phyloP scores from a whole-genome alignment of 2,888 invertebrate genomes.

The Drosophila aldrichi region DNA sequence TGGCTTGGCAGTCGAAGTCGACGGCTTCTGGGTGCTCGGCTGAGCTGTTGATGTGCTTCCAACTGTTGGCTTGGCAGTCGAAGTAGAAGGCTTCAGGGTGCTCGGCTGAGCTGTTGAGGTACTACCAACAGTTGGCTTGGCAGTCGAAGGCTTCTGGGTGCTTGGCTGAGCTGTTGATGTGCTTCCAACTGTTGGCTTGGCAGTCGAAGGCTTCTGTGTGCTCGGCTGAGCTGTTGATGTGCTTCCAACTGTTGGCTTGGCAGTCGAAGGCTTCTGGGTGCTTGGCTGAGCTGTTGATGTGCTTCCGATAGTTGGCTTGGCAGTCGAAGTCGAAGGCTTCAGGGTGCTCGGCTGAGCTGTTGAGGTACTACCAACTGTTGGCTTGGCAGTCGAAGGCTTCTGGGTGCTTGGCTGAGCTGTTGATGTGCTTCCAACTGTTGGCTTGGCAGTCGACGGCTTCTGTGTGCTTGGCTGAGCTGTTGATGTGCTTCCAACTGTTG shows the following conservation, averaged over 20 bases:
- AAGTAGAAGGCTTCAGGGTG: too few species aligned
- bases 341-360: neutral
- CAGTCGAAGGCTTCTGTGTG: neutral
- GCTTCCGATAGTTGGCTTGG: neutral
- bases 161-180: too few species aligned
- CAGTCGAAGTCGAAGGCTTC: neutral
- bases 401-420: neutral
- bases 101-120: slow-evolving; percentile 2
- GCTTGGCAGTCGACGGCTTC: neutral
- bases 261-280: neutral
- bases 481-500: neutral
- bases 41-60: too few species aligned
- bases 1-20: slow-evolving; percentile 9
- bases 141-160: neutral
- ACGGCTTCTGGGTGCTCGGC: too few species aligned
- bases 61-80: too few species aligned
- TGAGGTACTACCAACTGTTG: neutral
- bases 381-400: neutral
- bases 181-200: too few species aligned
- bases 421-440: neutral
- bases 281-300: neutral
- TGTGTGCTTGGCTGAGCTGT: neutral
- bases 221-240: neutral
- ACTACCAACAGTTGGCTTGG: neutral
- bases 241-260: neutral